A percentile compares a stretch with the other conserved stretches of the same genome.
Evolutionary conservation across 1,140 invertebrate genomes (phyloP).

Genomic region (Drosophila ananassae): DNA sequence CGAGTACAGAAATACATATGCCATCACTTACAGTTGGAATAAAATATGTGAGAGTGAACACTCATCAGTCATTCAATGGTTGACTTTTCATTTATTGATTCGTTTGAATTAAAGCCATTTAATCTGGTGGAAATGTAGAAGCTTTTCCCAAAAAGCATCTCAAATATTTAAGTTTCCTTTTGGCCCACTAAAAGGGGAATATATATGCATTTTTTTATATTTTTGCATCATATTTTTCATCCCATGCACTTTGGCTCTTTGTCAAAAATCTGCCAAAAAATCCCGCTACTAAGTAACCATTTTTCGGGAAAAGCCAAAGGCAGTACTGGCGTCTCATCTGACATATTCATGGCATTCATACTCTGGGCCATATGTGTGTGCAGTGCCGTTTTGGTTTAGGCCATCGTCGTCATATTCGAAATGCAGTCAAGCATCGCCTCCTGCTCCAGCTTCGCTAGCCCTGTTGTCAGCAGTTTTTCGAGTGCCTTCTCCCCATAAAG

Average conservation of each 20-base stretch:
- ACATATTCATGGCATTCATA: conserved; percentile 57
- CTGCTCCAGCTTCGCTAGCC: not conserved
- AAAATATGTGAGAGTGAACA: conserved; percentile 29
- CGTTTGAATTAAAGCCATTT: conserved; percentile 8
- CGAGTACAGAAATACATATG: not conserved
- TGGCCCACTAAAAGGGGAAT: conserved; percentile 8
- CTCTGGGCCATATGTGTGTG: conserved; percentile 35
- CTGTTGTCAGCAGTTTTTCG: conserved; percentile 63
- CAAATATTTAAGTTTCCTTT: conserved; percentile 5
- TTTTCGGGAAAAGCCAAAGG: conserved; percentile 6
- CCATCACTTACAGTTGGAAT: conserved; percentile 25
- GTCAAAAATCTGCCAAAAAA: conserved; percentile 58
- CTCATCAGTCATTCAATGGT: conserved; percentile 18
- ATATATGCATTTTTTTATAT: not conserved
- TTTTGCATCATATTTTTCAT: conserved; percentile 56
- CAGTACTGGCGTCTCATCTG: conserved; percentile 59
- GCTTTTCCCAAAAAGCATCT: conserved; percentile 7
- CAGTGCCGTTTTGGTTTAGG: conserved; percentile 29
- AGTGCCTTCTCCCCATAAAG: conserved; percentile 54
- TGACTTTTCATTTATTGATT: conserved; percentile 32
- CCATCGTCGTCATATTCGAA: conserved; percentile 24
- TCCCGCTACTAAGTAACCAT: conserved; percentile 39
- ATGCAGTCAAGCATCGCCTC: conserved; percentile 55
- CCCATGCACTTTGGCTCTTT: conserved; percentile 67
- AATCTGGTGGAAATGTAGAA: not conserved